A percentile compares a stretch with the other conserved stretches of the same genome.
Conservation (phyloP, 2,888 invertebrate species). For the Epiblema foenella region DNA sequence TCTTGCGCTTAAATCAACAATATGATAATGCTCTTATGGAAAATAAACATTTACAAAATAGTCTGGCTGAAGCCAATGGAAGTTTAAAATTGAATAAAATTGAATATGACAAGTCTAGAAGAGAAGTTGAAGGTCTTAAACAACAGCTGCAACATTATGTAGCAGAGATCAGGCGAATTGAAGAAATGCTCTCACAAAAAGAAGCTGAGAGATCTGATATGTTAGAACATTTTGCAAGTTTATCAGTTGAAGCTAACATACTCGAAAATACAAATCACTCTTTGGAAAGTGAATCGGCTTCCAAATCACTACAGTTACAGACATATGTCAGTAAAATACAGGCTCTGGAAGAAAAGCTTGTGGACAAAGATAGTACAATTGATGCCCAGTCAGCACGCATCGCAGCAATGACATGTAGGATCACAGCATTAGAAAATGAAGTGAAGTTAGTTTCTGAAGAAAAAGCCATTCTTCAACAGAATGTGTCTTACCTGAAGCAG, state of each 20-base stretch:
- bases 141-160: constrained; percentile 92
- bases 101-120: constrained; percentile 88
- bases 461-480: constrained; percentile 74
- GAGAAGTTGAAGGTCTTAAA: constrained; percentile 90
- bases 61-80: constrained; percentile 87
- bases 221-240: constrained; percentile 91
- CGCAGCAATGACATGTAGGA: constrained; percentile 71
- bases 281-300: constrained; percentile 90
- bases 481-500: constrained; percentile 73
- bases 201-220: constrained; percentile 92
- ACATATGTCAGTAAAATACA: constrained; percentile 78
- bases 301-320: constrained; percentile 86
- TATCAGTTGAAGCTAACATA: constrained; percentile 90
- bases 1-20: constrained; percentile 81
- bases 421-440: constrained; percentile 75
- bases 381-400: constrained; percentile 71
- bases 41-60: constrained; percentile 90
- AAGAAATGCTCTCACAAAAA: constrained; percentile 90
- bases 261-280: constrained; percentile 92
- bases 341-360: constrained; percentile 87
- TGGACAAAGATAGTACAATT: constrained; percentile 75
- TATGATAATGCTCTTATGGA: constrained; percentile 86
- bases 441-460: constrained; percentile 76
- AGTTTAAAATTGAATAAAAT: constrained; percentile 86
- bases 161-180: constrained; percentile 91